These are phyloP conservation scores for Hyles euphorbiae DNA, from an alignment of 1,140 invertebrate species.

Conservation along the genomic window DNA sequence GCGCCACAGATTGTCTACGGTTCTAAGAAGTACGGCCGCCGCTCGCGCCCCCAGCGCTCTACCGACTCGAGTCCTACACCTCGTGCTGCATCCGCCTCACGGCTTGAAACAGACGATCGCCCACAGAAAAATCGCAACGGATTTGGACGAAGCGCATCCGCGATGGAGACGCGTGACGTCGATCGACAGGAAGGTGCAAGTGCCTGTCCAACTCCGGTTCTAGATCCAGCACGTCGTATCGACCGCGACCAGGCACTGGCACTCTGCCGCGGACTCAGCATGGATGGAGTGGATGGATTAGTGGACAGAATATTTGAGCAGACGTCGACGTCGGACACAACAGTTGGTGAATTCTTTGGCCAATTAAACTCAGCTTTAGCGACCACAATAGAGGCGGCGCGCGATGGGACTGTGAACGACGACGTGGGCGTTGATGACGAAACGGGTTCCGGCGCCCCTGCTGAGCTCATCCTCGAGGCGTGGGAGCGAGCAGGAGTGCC, in stretches of 20 bases:
- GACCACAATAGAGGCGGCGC: slow-evolving; percentile 39
- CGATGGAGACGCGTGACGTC: slow-evolving; percentile 42
- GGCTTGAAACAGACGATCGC: slow-evolving; percentile 37
- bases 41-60: slow-evolving; percentile 76
- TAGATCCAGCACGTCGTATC: slow-evolving; percentile 48
- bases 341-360: slow-evolving; percentile 62
- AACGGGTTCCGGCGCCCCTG: slow-evolving; percentile 42
- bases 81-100: slow-evolving; percentile 46
- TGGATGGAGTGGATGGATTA: slow-evolving; percentile 52
- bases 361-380: slow-evolving; percentile 46
- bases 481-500: slow-evolving; percentile 84
- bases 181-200: background rate
- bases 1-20: slow-evolving; percentile 84
- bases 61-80: slow-evolving; percentile 31
- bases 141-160: slow-evolving; percentile 53
- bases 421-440: slow-evolving; percentile 19
- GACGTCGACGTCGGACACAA: slow-evolving; percentile 32
- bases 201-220: slow-evolving; percentile 10
- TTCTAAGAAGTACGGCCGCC: slow-evolving; percentile 85
- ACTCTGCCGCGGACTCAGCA: slow-evolving; percentile 47
- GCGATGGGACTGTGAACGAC: slow-evolving; percentile 5
- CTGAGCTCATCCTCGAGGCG: slow-evolving; percentile 79
- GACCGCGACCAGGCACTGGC: slow-evolving; percentile 45
- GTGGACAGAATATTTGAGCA: slow-evolving; percentile 51
- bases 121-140: slow-evolving; percentile 36